phyloP scores from a whole-genome alignment of 2,797 vertebrate species.

The Mus spretus region DNA sequence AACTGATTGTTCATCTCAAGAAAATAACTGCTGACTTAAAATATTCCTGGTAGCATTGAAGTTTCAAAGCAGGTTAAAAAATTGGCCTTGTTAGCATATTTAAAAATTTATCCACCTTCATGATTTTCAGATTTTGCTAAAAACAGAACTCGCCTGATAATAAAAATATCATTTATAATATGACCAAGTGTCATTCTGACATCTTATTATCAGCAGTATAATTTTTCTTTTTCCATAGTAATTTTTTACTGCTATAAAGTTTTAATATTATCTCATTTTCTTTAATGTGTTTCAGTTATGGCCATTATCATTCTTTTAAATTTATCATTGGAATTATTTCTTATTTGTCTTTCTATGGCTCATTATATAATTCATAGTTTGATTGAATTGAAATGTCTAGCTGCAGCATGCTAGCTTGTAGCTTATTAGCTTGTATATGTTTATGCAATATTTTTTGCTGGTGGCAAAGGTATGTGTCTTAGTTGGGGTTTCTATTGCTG shows the following conservation, averaged over 20 bases:
- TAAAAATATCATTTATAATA: not conserved
- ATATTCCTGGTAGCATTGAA: not conserved
- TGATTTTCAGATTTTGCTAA: not conserved
- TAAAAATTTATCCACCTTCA: not conserved
- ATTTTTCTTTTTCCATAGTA: not conserved
- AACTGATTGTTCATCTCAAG: not conserved
- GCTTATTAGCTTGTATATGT: fast-evolving
- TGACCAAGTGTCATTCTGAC: not conserved
- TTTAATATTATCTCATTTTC: not conserved
- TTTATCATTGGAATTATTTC: not conserved
- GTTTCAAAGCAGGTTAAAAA: not conserved
- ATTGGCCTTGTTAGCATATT: not conserved
- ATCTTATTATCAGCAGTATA: not conserved
- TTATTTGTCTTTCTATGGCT: not conserved
- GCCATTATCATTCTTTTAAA: not conserved
- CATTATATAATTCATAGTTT: not conserved
- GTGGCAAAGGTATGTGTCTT: not conserved
- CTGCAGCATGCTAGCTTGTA: not conserved
- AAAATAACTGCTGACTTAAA: not conserved
- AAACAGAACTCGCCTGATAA: not conserved
- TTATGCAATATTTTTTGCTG: not conserved
- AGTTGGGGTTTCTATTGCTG: no score
- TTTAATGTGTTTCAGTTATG: not conserved
- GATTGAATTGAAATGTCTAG: not conserved
- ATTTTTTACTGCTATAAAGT: not conserved